Evolutionary conservation across 2,113 vertebrate genomes (phyloP), one percentile per base, ranked within the genome.

Genomic region (Brachionichthys hirsutus): DNA sequence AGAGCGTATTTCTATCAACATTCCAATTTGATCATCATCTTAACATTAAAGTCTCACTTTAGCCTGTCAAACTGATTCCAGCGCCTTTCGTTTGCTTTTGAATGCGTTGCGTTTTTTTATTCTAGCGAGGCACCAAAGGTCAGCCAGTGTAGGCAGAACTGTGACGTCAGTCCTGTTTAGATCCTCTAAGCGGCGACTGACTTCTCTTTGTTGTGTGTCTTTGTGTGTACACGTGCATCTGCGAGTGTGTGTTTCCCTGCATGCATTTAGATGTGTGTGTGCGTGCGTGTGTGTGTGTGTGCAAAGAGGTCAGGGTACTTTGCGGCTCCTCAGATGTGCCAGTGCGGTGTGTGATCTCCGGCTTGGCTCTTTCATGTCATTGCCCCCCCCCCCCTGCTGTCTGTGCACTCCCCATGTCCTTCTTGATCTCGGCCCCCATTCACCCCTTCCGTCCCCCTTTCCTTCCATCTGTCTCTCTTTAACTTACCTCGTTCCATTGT

Each of bases 301-400:
- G 59, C 42, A 51, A 24, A 83, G 77, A 86, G 85, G 85, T 90
- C 85, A 89, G 84, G 83, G 65, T 87, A 84, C 85, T 82, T n/a
- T n/a, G n/a, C n/a, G n/a, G n/a, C n/a, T n/a, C n/a, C n/a, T n/a
- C n/a, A n/a, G n/a, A n/a, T n/a, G n/a, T n/a, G n/a, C n/a, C n/a
- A n/a, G n/a, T n/a, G n/a, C n/a, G n/a, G n/a, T 65, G 71, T 90
- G 84, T 85, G 85, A 89, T 90, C 85, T 89, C 78, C 75, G 75
- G 63, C 59, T 64, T 9, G 10, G 34, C 69, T 55, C 88, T 91
- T 92, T 92, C 85, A 90, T 90, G 84, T 87, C 73, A 87, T 90
- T 89, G 88, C 89, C 79, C 73, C 81, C 71, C 63, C 65, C 64
- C 24, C 24, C n/a, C n/a, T n/a, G 72, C 82, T 54, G 62, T 68